A percentile compares a stretch with the other conserved stretches of the same genome.
phyloP scores from a whole-genome alignment of 2,113 vertebrate genomes.

The Sylvia atricapilla region DNA sequence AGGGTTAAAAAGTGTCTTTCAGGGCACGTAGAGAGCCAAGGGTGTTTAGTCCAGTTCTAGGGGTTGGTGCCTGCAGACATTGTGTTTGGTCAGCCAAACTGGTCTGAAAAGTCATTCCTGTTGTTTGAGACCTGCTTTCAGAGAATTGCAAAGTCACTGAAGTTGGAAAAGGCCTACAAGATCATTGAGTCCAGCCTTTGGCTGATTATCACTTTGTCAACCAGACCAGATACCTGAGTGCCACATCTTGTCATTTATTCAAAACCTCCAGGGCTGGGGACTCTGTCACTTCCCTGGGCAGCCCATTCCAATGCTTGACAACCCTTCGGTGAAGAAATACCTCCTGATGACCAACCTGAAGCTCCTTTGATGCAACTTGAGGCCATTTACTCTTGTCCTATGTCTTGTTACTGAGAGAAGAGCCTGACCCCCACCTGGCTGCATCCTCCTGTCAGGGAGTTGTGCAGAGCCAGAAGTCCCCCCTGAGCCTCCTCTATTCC shows the following conservation, averaged over 20 bases:
- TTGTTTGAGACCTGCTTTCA: neutral
- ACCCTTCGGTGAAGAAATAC: neutral
- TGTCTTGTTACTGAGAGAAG: neutral
- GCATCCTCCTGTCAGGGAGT: neutral
- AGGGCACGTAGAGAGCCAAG: neutral
- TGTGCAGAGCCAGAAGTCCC: neutral
- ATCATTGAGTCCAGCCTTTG: neutral
- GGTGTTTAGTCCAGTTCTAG: neutral
- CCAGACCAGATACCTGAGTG: neutral
- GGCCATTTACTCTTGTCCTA: rapidly evolving
- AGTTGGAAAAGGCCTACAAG: neutral
- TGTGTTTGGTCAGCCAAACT: neutral
- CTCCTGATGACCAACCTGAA: neutral
- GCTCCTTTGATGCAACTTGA: neutral
- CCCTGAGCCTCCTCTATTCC: neutral
- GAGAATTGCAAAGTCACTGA: neutral
- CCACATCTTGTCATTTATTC: rapidly evolving
- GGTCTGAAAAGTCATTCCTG: neutral
- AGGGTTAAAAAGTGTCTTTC: neutral
- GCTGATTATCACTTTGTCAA: no score
- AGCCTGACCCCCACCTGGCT: rapidly evolving
- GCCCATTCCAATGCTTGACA: neutral
- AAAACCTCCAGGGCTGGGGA: neutral
- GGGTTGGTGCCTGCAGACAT: rapidly evolving
- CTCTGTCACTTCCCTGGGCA: neutral